Evolutionary conservation across 2,888 invertebrate genomes (phyloP).

Genomic region (Neuroscelio doddi): DNA sequence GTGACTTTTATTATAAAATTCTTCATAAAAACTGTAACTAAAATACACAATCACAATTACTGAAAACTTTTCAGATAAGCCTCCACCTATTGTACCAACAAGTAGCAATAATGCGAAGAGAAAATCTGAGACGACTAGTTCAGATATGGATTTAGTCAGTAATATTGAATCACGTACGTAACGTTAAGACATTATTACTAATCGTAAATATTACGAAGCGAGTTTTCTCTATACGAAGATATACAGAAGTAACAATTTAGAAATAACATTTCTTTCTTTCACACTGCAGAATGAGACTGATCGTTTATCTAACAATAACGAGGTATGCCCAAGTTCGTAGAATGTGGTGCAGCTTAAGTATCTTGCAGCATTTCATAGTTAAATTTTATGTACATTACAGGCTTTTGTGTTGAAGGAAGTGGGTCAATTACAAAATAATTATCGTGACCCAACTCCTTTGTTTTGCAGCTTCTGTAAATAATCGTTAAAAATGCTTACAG

Average conservation of each 20-base stretch:
- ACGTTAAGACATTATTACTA: constrained; percentile 15
- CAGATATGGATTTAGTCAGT: constrained; percentile 59
- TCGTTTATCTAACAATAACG: constrained; percentile 55
- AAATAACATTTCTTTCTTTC: constrained; percentile 56
- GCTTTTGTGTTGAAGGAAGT: background rate
- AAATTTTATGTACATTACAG: background rate
- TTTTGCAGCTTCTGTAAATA: constrained; percentile 8
- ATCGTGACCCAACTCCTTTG: background rate
- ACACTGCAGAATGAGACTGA: constrained; percentile 56
- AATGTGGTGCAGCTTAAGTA: background rate
- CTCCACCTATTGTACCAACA: constrained; percentile 62
- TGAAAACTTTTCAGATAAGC: constrained; percentile 61
- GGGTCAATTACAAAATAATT: background rate
- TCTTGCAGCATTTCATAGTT: background rate
- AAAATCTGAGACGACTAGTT: constrained; percentile 53
- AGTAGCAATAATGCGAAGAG: constrained; percentile 54
- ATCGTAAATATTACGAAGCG: background rate
- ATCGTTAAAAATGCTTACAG: no score
- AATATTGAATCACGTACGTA: constrained; percentile 61
- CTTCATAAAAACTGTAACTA: no score
- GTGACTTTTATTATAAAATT: no score
- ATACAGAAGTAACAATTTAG: constrained; percentile 15
- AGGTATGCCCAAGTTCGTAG: constrained; percentile 51
- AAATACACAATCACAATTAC: no score
- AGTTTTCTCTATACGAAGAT: background rate